Conservation (phyloP, 2,797 vertebrate species). For the Lepidocolaptes lacrymiger region DNA sequence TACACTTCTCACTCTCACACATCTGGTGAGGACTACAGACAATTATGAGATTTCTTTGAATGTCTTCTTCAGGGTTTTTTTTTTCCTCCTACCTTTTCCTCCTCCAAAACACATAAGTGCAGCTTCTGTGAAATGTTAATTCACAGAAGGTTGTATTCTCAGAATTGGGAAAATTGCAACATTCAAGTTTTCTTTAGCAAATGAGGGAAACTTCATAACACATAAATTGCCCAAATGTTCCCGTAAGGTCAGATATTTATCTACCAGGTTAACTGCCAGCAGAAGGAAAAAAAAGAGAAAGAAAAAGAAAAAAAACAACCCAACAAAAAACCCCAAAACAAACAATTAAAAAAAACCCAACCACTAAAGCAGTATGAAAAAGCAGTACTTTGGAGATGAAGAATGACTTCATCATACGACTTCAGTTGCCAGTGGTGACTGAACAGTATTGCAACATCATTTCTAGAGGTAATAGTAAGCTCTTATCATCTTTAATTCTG, state of each 20-base stretch:
- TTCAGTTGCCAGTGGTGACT: constrained; percentile 44
- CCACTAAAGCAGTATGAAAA: neutral
- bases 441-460: constrained; percentile 35
- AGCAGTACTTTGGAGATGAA: neutral
- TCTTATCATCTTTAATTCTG: neutral
- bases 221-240: constrained; percentile 19
- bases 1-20: neutral
- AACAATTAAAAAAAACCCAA: neutral
- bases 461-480: neutral
- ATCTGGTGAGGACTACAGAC: neutral
- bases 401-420: neutral
- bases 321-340: neutral
- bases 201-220: neutral
- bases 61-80: neutral
- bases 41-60: neutral
- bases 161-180: constrained; percentile 39
- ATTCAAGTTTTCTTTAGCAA: constrained; percentile 33
- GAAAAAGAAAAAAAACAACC: too few species aligned
- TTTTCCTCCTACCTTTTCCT: neutral
- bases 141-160: constrained; percentile 50
- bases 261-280: neutral
- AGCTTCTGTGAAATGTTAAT: constrained; percentile 62
- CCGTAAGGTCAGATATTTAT: constrained; percentile 49
- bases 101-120: constrained; percentile 26
- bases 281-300: neutral